phyloP scores from a whole-genome alignment of 2,797 vertebrate genomes.

The Microchirus variegatus region DNA sequence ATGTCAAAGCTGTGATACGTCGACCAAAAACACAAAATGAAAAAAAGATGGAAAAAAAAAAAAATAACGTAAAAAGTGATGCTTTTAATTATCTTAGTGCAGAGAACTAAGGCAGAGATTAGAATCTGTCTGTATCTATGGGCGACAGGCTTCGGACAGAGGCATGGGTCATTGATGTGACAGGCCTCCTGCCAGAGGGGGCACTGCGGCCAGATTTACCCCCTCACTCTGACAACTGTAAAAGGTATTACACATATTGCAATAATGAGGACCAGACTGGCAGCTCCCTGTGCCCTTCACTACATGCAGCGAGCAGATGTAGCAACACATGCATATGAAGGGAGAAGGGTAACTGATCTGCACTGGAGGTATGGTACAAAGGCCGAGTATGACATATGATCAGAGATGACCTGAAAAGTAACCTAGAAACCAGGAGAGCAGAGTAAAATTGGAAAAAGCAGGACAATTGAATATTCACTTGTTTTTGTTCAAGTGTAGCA shows the following conservation, averaged over 20 bases:
- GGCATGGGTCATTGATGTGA: slow-evolving; percentile 81
- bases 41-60: neutral
- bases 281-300: slow-evolving; percentile 79
- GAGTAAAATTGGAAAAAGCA: no score
- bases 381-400: slow-evolving; percentile 24
- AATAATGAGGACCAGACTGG: slow-evolving; percentile 83
- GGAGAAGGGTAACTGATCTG: slow-evolving; percentile 1
- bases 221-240: slow-evolving; percentile 84
- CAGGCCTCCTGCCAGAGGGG: slow-evolving; percentile 75
- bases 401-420: neutral
- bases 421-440: no score
- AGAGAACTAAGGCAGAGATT: slow-evolving; percentile 61
- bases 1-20: slow-evolving; percentile 43
- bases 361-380: slow-evolving; percentile 7
- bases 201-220: slow-evolving; percentile 73
- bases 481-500: neutral
- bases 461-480: neutral
- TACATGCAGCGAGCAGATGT: slow-evolving; percentile 26
- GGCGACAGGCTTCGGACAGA: slow-evolving; percentile 76
- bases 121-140: slow-evolving; percentile 72
- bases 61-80: slow-evolving; percentile 32
- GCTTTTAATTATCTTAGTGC: slow-evolving; percentile 73
- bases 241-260: slow-evolving; percentile 86
- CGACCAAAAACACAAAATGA: slow-evolving; percentile 3
- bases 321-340: slow-evolving; percentile 6